Percentiles rank a stretch among this genome's conserved stretches.
Conservation (phyloP, 2,888 invertebrate genomes). For the Panopea generosa region DNA sequence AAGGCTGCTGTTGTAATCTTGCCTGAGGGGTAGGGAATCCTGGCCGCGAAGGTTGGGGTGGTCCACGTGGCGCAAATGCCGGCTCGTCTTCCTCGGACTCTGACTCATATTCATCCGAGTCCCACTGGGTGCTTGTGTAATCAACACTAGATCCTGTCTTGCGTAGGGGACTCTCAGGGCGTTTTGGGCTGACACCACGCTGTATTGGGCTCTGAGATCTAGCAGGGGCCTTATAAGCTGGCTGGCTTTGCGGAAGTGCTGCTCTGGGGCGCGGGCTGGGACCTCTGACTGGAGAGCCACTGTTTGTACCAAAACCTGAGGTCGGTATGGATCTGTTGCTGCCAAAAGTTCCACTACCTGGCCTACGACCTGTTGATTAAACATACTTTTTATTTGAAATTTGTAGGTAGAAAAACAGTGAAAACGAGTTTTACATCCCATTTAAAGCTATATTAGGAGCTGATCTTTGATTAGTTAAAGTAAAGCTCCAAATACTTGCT, state of each 20-base stretch:
- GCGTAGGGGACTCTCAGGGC: conserved; percentile 54
- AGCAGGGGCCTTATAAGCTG: conserved; percentile 12
- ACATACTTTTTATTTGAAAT: too few species aligned
- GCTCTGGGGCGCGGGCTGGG: conserved; percentile 48
- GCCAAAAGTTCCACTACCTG: conserved; percentile 32
- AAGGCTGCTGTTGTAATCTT: conserved; percentile 40
- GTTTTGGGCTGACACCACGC: conserved; percentile 33
- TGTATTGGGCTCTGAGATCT: conserved; percentile 67
- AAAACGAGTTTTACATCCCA: too few species aligned
- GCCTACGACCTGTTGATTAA: conserved; percentile 47
- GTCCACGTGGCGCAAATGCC: conserved; percentile 35
- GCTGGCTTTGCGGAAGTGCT: not conserved
- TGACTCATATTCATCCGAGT: conserved; percentile 72
- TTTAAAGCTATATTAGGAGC: too few species aligned
- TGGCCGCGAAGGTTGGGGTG: conserved; percentile 40
- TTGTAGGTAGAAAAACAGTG: too few species aligned
- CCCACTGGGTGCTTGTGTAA: conserved; percentile 80
- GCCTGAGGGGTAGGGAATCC: conserved; percentile 51
- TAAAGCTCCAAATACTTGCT: too few species aligned
- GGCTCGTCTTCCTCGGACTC: conserved; percentile 89
- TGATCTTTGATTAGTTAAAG: too few species aligned
- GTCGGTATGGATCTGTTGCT: conserved; percentile 44
- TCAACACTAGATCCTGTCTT: conserved; percentile 73
- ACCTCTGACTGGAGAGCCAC: conserved; percentile 53
- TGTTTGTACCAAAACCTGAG: conserved; percentile 49